Percentiles rank a stretch among this genome's conserved stretches.
Conservation (phyloP, 2,888 invertebrate species). For the Bibio marci region DNA sequence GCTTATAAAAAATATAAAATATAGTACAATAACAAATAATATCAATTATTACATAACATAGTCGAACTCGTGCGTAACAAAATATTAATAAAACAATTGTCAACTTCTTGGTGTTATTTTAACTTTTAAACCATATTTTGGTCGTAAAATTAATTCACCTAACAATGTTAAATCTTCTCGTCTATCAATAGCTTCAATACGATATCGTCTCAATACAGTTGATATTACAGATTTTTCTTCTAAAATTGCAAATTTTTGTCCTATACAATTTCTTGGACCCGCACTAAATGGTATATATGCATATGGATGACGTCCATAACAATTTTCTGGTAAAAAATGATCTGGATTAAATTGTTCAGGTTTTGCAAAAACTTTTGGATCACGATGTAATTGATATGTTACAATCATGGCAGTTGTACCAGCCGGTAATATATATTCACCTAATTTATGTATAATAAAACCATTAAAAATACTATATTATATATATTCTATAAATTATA, state of each 20-base stretch:
- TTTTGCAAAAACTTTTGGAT: slow-evolving; percentile 43
- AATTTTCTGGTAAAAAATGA: slow-evolving; percentile 45
- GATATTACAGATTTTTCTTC: slow-evolving; percentile 43
- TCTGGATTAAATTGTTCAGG: slow-evolving; percentile 38
- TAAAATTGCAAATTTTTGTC: slow-evolving; percentile 47
- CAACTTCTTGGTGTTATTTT: slow-evolving; percentile 23
- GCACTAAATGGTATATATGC: slow-evolving; percentile 51
- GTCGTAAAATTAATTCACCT: slow-evolving; percentile 41
- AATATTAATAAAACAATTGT: no score
- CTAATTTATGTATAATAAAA: no score
- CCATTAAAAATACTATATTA: no score
- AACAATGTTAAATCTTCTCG: slow-evolving; percentile 37
- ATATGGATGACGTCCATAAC: slow-evolving; percentile 37
- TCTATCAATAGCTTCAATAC: slow-evolving; percentile 35
- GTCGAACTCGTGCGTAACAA: no score
- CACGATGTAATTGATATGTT: slow-evolving; percentile 46
- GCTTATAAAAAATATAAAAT: no score
- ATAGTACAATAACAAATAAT: no score
- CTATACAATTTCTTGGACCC: slow-evolving; percentile 49
- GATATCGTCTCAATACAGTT: slow-evolving; percentile 36
- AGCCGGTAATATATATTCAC: slow-evolving; percentile 30
- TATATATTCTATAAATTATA: background rate
- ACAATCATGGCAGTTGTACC: slow-evolving; percentile 38
- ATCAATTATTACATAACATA: no score
- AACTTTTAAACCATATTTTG: slow-evolving; percentile 37